Evolutionary conservation across 2,888 invertebrate genomes (phyloP).

Genomic region (Eristalis tenax): DNA sequence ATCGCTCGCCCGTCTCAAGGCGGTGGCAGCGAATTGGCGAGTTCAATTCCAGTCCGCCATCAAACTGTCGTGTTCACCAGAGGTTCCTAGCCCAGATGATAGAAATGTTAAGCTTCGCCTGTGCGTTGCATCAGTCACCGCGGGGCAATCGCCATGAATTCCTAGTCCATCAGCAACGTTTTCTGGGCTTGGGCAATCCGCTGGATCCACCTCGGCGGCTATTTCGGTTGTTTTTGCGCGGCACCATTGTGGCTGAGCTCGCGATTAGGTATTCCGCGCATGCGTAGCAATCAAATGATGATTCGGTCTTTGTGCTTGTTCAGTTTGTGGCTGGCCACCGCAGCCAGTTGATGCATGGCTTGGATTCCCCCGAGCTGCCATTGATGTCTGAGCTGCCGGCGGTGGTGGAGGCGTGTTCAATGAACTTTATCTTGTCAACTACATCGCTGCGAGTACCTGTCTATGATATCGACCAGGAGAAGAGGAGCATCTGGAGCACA

Average conservation of each 20-base stretch:
- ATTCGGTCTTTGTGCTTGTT: background rate
- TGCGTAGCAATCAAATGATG: background rate
- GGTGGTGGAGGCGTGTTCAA: background rate
- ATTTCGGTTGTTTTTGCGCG: background rate
- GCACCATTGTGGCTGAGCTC: background rate
- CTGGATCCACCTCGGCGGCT: background rate
- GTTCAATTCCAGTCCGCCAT: too few species aligned
- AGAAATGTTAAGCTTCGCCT: background rate
- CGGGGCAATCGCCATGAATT: background rate
- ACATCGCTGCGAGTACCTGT: background rate
- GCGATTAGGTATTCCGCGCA: background rate
- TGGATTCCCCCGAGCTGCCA: background rate
- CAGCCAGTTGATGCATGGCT: background rate
- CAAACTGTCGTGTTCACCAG: background rate
- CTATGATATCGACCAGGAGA: background rate
- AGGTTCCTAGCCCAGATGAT: background rate
- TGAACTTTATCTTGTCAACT: conserved; percentile 1
- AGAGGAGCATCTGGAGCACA: background rate
- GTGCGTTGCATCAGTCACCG: background rate
- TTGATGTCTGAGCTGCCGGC: background rate
- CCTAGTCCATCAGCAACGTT: background rate
- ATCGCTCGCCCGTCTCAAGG: background rate
- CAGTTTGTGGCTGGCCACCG: background rate
- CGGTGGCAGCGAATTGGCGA: too few species aligned
- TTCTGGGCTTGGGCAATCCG: background rate